Conservation (phyloP, 2,888 invertebrate species). For the Caenorhabditis zanzibari region DNA sequence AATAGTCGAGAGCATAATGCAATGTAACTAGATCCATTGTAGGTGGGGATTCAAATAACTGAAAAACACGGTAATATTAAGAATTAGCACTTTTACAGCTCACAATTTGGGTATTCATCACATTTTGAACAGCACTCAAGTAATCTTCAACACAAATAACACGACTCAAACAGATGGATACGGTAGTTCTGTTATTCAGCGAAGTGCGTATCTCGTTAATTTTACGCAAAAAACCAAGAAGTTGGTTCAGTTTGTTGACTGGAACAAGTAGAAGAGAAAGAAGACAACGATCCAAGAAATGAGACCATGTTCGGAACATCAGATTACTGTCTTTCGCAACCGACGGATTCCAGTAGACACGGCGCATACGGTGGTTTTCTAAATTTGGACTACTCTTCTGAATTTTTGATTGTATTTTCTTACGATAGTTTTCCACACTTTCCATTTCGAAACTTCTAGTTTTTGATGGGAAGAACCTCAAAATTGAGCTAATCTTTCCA, state of each 20-base stretch:
- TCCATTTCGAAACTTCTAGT: constrained; percentile 34
- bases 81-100: neutral
- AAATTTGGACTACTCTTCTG: constrained; percentile 6
- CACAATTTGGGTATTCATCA: constrained; percentile 32
- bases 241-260: constrained; percentile 5
- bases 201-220: constrained; percentile 57
- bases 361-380: constrained; percentile 50
- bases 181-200: constrained; percentile 43
- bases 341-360: constrained; percentile 58
- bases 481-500: constrained; percentile 55
- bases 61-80: neutral
- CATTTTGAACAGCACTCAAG: constrained; percentile 42
- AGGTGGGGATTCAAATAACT: constrained; percentile 6
- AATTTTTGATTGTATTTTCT: neutral
- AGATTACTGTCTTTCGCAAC: constrained; percentile 35
- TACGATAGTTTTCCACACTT: constrained; percentile 17
- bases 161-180: constrained; percentile 61
- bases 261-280: constrained; percentile 52
- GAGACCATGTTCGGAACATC: constrained; percentile 50
- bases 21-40: constrained; percentile 18
- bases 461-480: constrained; percentile 47
- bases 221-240: constrained; percentile 52
- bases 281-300: constrained; percentile 56
- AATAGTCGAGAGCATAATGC: constrained; percentile 23
- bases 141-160: constrained; percentile 57